A percentile compares a stretch with the other conserved stretches of the same genome.
phyloP scores from a whole-genome alignment of 2,888 invertebrate genomes.

The Tinea semifulvella region DNA sequence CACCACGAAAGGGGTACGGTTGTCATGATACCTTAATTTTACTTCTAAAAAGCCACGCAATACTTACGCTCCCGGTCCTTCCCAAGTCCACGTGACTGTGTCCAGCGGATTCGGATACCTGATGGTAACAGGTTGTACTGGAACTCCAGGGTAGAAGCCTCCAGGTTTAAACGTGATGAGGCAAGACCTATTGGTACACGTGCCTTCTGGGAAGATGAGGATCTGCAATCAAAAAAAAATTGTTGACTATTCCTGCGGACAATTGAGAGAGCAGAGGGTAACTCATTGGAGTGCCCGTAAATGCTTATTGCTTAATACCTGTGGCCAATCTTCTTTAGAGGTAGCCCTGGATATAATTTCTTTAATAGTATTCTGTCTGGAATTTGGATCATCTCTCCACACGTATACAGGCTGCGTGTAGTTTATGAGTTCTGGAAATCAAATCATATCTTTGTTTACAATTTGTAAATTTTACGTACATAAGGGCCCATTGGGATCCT shows the following conservation, averaged over 20 bases:
- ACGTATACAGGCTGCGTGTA: conserved; percentile 97
- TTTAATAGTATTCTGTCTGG: conserved; percentile 88
- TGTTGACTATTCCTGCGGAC: neutral
- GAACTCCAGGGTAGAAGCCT: conserved; percentile 95
- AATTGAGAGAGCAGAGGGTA: neutral
- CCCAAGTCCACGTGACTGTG: conserved; percentile 95
- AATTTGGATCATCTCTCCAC: conserved; percentile 91
- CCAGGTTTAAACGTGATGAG: conserved; percentile 91
- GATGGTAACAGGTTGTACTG: conserved; percentile 93
- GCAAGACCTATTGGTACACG: conserved; percentile 93
- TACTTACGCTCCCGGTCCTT: conserved; percentile 92
- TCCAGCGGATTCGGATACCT: conserved; percentile 90
- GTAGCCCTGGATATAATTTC: conserved; percentile 87
- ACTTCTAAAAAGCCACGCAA: too few relatives aligned
- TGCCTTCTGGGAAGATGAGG: conserved; percentile 95
- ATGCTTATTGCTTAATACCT: too few relatives aligned
- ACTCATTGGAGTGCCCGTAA: too few relatives aligned
- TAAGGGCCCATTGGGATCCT: too few relatives aligned
- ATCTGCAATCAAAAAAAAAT: too few relatives aligned
- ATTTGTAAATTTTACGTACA: neutral
- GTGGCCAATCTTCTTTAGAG: conserved; percentile 89
- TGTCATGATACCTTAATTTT: too few relatives aligned
- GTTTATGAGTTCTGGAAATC: conserved; percentile 82
- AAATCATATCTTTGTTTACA: neutral
- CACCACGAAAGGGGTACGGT: too few relatives aligned